A percentile compares a stretch with the other conserved stretches of the same genome.
Conservation (phyloP, 2,797 vertebrate genomes). For the Lithobates pipiens region DNA sequence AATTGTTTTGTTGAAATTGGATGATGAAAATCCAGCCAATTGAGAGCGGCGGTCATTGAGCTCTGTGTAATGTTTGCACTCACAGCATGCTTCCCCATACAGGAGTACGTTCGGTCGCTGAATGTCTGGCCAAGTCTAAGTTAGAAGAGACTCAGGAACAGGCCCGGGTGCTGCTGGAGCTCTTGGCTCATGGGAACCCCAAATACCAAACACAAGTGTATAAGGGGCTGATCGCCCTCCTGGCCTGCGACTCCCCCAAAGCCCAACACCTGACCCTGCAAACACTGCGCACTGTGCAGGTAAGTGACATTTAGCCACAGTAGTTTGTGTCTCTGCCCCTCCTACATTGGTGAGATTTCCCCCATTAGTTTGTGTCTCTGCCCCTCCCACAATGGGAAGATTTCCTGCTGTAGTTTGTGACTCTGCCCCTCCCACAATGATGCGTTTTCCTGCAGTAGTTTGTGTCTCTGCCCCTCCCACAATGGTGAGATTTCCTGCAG, state of each 20-base stretch:
- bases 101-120: constrained; percentile 78
- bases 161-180: constrained; percentile 75
- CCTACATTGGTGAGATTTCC: too few species aligned
- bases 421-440: too few species aligned
- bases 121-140: constrained; percentile 77
- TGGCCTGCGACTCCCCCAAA: constrained; percentile 74
- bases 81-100: constrained; percentile 28
- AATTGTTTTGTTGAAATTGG: too few species aligned
- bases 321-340: too few species aligned
- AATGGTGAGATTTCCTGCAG: too few species aligned
- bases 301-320: constrained; percentile 63
- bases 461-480: too few species aligned
- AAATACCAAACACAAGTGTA: constrained; percentile 84
- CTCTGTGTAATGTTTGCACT: not conserved
- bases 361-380: too few species aligned
- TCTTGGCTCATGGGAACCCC: constrained; percentile 77
- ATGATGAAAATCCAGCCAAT: too few species aligned
- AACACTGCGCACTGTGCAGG: constrained; percentile 77
- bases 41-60: too few species aligned
- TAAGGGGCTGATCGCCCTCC: constrained; percentile 77
- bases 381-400: too few species aligned
- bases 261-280: constrained; percentile 80
- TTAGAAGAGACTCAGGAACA: constrained; percentile 77
- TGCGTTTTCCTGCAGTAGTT: too few species aligned
- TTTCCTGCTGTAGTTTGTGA: too few species aligned